A percentile compares a stretch with the other conserved stretches of the same genome.
These are phyloP conservation scores for Formica exsecta DNA, from an alignment of 1,140 invertebrate species.

Conservation along the genomic window DNA sequence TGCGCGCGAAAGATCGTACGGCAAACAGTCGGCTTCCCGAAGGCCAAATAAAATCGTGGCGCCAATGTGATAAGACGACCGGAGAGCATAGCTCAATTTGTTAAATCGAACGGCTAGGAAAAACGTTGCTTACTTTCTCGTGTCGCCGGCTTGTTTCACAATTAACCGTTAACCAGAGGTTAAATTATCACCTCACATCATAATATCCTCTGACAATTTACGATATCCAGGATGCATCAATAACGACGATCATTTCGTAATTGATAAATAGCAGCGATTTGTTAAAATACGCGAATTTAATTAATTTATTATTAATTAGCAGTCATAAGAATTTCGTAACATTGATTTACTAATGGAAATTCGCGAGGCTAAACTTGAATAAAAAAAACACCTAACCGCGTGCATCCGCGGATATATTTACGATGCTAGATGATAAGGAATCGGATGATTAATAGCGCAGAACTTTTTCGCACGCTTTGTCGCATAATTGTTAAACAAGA, in stretches of 20 bases:
- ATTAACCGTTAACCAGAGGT: slow-evolving; percentile 28
- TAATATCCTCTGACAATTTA: slow-evolving; percentile 27
- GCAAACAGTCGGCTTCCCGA: slow-evolving; percentile 63
- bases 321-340: not conserved
- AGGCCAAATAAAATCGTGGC: slow-evolving; percentile 78
- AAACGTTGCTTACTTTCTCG: slow-evolving; percentile 7
- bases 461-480: slow-evolving; percentile 30
- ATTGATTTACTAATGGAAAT: not conserved
- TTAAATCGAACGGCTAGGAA: slow-evolving; percentile 30
- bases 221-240: not conserved
- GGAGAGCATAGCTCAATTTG: slow-evolving; percentile 29
- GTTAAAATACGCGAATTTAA: not conserved
- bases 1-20: slow-evolving; percentile 17
- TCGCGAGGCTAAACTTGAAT: slow-evolving; percentile 15
- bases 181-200: not conserved
- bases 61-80: slow-evolving; percentile 74
- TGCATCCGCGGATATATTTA: slow-evolving; percentile 19
- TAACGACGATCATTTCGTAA: not conserved
- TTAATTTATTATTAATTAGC: not conserved
- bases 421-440: slow-evolving; percentile 24
- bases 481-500: slow-evolving; percentile 18
- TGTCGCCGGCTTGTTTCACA: slow-evolving; percentile 17
- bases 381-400: not conserved
- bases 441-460: slow-evolving; percentile 41
- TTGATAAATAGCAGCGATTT: not conserved